Evolutionary conservation across 2,888 invertebrate genomes (phyloP).

Genomic region (Chymomyza procnemis): DNA sequence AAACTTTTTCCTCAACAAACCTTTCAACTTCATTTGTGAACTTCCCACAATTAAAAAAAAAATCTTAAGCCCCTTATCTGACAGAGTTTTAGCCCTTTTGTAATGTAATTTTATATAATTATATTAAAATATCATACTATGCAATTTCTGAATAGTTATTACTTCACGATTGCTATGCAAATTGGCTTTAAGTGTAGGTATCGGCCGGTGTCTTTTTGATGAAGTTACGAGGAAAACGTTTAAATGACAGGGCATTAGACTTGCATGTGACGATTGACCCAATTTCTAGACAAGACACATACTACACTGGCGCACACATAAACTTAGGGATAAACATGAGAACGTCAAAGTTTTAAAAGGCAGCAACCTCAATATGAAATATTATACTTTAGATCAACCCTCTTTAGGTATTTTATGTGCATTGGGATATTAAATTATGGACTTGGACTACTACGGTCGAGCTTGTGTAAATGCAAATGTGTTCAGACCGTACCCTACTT

Average conservation of each 20-base stretch:
- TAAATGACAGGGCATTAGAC: not conserved
- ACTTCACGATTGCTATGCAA: not conserved
- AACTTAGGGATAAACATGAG: not conserved
- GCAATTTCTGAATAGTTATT: not conserved
- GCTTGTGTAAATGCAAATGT: not conserved
- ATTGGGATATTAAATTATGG: not conserved
- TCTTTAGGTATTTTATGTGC: not conserved
- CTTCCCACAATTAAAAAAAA: not conserved
- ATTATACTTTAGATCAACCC: not conserved
- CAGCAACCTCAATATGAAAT: not conserved
- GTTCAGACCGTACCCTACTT: not conserved
- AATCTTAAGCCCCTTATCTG: not conserved
- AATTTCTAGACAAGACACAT: slow-evolving; percentile 5
- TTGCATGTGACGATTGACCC: slow-evolving; percentile 9
- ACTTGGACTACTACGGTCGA: not conserved
- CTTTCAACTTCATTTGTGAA: not conserved
- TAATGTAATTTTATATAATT: not conserved
- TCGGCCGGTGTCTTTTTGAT: not conserved
- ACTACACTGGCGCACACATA: not conserved
- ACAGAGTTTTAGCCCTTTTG: not conserved
- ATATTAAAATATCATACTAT: not conserved
- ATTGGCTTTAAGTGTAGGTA: not conserved
- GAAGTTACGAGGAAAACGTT: not conserved
- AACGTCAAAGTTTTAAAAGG: not conserved
- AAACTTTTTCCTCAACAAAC: not conserved